A percentile compares a stretch with the other conserved stretches of the same genome.
Evolutionary conservation across 2,113 vertebrate species (phyloP).

Genomic region (Boleophthalmus pectinirostris): DNA sequence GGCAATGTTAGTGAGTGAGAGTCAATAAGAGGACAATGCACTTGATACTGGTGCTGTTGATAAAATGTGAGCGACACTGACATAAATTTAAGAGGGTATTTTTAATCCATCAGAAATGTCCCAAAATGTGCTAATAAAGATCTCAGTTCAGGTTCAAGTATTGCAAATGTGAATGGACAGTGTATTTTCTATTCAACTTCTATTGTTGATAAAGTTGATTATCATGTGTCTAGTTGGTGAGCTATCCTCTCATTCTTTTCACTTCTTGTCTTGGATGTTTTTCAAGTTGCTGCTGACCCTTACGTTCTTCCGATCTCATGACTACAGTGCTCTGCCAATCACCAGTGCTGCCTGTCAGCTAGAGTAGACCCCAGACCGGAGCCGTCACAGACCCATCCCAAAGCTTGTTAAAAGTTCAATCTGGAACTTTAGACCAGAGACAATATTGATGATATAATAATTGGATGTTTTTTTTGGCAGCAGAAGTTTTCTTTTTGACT

Average conservation of each 20-base stretch:
- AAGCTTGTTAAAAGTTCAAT: not conserved
- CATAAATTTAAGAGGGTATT: not conserved
- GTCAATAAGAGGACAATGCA: no score
- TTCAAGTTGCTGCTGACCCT: conserved; percentile 48
- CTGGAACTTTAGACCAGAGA: no score
- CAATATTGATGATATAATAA: not conserved
- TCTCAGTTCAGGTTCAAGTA: not conserved
- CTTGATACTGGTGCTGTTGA: not conserved
- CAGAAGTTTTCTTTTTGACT: not conserved
- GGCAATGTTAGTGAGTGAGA: no score
- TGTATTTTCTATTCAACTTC: no score
- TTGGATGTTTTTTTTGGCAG: not conserved
- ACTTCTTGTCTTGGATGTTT: conserved; percentile 13
- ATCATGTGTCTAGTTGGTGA: not conserved
- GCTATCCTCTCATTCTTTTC: not conserved
- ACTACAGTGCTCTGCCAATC: conserved; percentile 67
- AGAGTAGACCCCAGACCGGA: conserved; percentile 25
- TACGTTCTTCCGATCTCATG: conserved; percentile 53
- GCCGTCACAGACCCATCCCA: not conserved
- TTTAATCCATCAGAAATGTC: not conserved
- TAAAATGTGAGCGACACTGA: not conserved
- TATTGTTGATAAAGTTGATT: no score
- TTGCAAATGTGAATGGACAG: no score
- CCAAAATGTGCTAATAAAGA: not conserved
- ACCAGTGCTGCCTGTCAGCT: conserved; percentile 55